These are phyloP conservation scores for Dipodomys merriami DNA, from an alignment of 2,113 vertebrate genomes.

Conservation along the genomic window DNA sequence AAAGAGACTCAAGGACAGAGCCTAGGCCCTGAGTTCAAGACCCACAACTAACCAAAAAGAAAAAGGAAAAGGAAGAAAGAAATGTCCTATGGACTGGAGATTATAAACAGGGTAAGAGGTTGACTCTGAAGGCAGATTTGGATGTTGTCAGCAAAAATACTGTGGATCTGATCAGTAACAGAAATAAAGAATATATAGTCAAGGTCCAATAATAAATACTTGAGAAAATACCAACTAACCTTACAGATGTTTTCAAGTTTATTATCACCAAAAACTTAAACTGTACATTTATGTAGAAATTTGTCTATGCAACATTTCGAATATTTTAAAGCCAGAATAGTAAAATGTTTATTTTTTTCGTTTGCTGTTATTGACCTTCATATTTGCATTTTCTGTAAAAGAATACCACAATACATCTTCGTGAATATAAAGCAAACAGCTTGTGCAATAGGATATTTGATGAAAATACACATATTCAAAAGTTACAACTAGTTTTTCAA, in stretches of 20 bases:
- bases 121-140: neutral
- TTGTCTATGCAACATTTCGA: neutral
- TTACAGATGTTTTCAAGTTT: neutral
- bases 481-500: no score
- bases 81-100: no score
- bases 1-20: no score
- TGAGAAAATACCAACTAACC: neutral
- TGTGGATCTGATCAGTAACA: neutral
- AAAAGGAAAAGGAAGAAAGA: no score
- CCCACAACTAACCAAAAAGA: no score
- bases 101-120: neutral
- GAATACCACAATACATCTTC: neutral
- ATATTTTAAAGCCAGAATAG: neutral
- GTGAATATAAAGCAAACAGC: neutral
- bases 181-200: neutral
- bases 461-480: no score
- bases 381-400: constrained; percentile 1
- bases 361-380: neutral
- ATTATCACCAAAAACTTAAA: neutral
- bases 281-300: neutral
- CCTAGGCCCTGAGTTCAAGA: no score
- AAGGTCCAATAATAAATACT: neutral
- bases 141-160: neutral
- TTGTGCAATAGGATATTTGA: no score
- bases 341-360: neutral